A percentile compares a stretch with the other conserved stretches of the same genome.
phyloP scores from a whole-genome alignment of 2,888 invertebrate species.

The Sicus ferrugineus region DNA sequence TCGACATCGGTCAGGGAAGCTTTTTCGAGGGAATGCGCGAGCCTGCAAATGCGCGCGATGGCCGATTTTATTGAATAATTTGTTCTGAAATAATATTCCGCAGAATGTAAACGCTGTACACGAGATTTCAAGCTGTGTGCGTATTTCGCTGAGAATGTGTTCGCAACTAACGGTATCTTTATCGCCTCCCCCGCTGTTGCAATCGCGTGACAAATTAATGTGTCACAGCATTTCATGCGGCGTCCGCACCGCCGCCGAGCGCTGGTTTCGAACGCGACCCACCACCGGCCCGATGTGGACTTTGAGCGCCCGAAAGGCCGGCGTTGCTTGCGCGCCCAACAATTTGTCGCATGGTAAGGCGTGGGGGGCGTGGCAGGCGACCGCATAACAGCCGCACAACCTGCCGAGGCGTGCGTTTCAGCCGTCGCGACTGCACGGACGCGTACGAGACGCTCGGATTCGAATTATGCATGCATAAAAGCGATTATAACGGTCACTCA shows the following conservation, averaged over 20 bases:
- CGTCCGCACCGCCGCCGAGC: neutral
- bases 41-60: no score
- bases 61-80: no score
- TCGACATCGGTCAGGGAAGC: no score
- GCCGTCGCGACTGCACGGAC: neutral
- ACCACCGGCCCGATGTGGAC: neutral
- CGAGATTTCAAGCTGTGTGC: no score
- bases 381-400: neutral
- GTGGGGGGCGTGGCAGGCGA: neutral
- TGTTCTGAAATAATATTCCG: no score
- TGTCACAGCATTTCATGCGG: conserved; percentile 4
- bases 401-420: conserved; percentile 2
- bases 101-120: no score
- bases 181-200: no score
- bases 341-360: neutral
- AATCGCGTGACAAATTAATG: conserved; percentile 24
- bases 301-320: neutral
- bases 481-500: conserved; percentile 32
- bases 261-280: neutral
- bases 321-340: neutral
- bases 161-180: no score
- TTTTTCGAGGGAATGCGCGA: no score
- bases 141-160: no score
- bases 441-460: conserved; percentile 10
- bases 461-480: conserved; percentile 29